Percentiles rank a stretch among this genome's conserved stretches.
Evolutionary conservation across 2,797 vertebrate species (phyloP).

Genomic region (Mus caroli): DNA sequence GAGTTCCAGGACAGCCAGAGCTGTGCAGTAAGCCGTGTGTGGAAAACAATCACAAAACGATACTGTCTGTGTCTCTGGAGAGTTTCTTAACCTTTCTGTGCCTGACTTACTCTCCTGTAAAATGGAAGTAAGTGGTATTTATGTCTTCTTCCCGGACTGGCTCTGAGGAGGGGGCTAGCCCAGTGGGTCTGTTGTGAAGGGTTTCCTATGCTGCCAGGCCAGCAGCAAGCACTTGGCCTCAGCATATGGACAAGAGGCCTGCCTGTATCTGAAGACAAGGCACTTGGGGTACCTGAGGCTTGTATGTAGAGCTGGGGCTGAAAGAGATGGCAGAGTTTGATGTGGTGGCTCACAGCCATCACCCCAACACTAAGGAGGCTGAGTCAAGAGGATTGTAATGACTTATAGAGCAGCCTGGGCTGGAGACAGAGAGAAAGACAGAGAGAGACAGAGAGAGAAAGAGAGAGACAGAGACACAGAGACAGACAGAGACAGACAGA

Average conservation of each 20-base stretch:
- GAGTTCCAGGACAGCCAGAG: neutral
- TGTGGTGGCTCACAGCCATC: neutral
- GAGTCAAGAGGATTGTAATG: neutral
- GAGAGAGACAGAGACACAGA: neutral
- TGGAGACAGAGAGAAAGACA: neutral
- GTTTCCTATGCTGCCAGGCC: neutral
- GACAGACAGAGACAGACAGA: neutral
- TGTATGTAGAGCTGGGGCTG: neutral
- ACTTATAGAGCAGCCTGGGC: neutral
- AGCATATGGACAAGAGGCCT: too few species aligned
- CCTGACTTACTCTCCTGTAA: neutral
- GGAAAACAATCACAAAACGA: neutral
- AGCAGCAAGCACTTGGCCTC: neutral
- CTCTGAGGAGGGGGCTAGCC: neutral
- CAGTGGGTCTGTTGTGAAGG: neutral
- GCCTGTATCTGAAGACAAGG: neutral
- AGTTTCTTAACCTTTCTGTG: neutral
- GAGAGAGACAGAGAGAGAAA: fast-evolving
- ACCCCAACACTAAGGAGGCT: neutral
- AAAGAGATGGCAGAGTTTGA: neutral
- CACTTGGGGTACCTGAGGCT: neutral
- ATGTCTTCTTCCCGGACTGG: neutral
- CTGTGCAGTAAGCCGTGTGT: neutral
- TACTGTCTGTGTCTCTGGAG: neutral
- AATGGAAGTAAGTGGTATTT: neutral